Conservation (phyloP, 2,797 vertebrate genomes). For the Mallotus villosus region DNA sequence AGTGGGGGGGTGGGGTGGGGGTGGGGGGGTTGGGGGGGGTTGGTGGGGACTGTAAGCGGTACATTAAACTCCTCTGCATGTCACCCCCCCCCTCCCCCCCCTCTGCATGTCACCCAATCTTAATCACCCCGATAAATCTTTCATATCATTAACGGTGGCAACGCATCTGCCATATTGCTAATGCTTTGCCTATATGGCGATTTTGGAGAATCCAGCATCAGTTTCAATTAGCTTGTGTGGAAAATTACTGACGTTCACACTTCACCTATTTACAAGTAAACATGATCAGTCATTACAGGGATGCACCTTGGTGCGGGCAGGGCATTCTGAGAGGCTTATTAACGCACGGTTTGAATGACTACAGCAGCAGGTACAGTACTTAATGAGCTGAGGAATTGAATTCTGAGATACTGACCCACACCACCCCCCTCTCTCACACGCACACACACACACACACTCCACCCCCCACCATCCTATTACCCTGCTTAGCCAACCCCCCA, state of each 20-base stretch:
- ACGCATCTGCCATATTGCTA: slow-evolving; percentile 23
- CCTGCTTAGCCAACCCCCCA: slow-evolving; percentile 29
- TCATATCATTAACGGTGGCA: slow-evolving; percentile 1
- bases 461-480: slow-evolving; percentile 28
- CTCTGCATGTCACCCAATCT: background rate
- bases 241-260: slow-evolving; percentile 45
- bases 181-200: slow-evolving; percentile 15
- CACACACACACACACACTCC: background rate
- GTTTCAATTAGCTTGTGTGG: slow-evolving; percentile 31
- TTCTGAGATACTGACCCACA: slow-evolving; percentile 37
- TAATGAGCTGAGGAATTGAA: slow-evolving; percentile 50
- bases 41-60: background rate
- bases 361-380: slow-evolving; percentile 34
- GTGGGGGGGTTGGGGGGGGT: background rate
- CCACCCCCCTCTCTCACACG: background rate
- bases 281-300: slow-evolving; percentile 43
- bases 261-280: slow-evolving; percentile 49
- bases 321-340: slow-evolving; percentile 49
- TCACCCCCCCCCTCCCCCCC: too few relatives aligned
- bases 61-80: background rate
- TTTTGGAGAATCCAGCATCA: slow-evolving; percentile 24
- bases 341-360: slow-evolving; percentile 49
- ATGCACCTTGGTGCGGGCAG: slow-evolving; percentile 39
- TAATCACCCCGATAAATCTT: slow-evolving; percentile 3
- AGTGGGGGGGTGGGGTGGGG: too few relatives aligned